A percentile compares a stretch with the other conserved stretches of the same genome.
Conservation (phyloP, 2,113 vertebrate genomes). For the Asarcornis scutulata region DNA sequence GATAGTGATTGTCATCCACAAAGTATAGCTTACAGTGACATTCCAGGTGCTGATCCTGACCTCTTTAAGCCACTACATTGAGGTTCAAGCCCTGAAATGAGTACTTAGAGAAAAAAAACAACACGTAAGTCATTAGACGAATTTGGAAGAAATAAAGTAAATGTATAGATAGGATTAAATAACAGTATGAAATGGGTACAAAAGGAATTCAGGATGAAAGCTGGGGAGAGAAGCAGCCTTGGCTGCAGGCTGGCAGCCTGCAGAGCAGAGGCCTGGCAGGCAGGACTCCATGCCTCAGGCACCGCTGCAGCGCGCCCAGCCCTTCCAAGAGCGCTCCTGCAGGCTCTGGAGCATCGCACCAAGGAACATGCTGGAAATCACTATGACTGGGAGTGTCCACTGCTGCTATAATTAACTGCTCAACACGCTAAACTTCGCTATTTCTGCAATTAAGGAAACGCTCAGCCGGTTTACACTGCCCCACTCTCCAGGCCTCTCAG, state of each 20-base stretch:
- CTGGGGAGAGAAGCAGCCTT: background rate
- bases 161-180: background rate
- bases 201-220: background rate
- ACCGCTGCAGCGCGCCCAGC: background rate
- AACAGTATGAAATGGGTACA: background rate
- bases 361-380: background rate
- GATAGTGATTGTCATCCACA: background rate
- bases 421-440: background rate
- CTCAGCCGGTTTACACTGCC: background rate
- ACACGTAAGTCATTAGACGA: background rate
- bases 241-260: background rate
- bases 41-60: background rate
- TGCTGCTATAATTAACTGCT: background rate
- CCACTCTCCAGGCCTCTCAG: background rate
- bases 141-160: background rate
- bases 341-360: background rate
- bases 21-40: background rate
- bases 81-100: background rate
- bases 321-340: background rate
- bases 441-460: background rate
- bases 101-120: background rate
- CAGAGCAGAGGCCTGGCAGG: background rate
- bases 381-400: background rate
- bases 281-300: background rate
- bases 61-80: background rate